Evolutionary conservation across 1,140 invertebrate species (phyloP).

Genomic region (Drosophila grimshawi): DNA sequence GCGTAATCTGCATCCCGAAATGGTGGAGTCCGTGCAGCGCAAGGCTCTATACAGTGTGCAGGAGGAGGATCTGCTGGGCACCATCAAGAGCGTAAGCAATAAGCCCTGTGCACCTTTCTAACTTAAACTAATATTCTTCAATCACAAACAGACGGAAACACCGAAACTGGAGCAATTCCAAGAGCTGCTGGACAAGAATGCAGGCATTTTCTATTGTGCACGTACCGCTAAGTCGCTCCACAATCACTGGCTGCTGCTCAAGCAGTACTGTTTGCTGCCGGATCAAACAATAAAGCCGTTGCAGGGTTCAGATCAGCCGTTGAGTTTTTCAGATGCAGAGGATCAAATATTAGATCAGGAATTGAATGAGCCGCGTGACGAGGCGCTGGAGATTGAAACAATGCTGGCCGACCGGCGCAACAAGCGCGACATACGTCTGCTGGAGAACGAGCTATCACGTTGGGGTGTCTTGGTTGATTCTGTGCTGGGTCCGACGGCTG

Average conservation of each 20-base stretch:
- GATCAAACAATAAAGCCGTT: slow-evolving; percentile 92
- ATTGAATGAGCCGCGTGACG: slow-evolving; percentile 91
- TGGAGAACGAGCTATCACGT: slow-evolving; percentile 95
- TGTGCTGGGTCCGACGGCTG: slow-evolving; percentile 91
- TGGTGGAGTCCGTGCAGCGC: slow-evolving; percentile 93
- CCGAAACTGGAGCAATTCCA: slow-evolving; percentile 93
- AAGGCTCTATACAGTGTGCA: slow-evolving; percentile 94
- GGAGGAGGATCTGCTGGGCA: slow-evolving; percentile 95
- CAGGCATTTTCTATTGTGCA: slow-evolving; percentile 93
- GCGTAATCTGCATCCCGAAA: slow-evolving; percentile 96
- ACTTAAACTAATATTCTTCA: slow-evolving; percentile 1
- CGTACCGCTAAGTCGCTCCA: slow-evolving; percentile 94
- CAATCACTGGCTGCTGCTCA: slow-evolving; percentile 96
- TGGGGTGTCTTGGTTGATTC: slow-evolving; percentile 98
- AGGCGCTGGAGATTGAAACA: slow-evolving; percentile 89
- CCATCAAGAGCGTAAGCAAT: slow-evolving; percentile 91
- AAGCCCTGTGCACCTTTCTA: not conserved
- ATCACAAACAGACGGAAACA: slow-evolving; percentile 63
- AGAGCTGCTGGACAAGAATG: slow-evolving; percentile 93
- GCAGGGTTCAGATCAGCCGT: slow-evolving; percentile 87
- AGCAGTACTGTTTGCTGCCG: slow-evolving; percentile 95
- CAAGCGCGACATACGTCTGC: slow-evolving; percentile 92
- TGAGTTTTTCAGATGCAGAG: slow-evolving; percentile 97
- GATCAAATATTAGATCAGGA: slow-evolving; percentile 94
- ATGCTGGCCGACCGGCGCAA: slow-evolving; percentile 88